Percentiles rank a stretch among this genome's conserved stretches.
phyloP scores from a whole-genome alignment of 1,140 invertebrate species.

The Chionoecetes opilio region DNA sequence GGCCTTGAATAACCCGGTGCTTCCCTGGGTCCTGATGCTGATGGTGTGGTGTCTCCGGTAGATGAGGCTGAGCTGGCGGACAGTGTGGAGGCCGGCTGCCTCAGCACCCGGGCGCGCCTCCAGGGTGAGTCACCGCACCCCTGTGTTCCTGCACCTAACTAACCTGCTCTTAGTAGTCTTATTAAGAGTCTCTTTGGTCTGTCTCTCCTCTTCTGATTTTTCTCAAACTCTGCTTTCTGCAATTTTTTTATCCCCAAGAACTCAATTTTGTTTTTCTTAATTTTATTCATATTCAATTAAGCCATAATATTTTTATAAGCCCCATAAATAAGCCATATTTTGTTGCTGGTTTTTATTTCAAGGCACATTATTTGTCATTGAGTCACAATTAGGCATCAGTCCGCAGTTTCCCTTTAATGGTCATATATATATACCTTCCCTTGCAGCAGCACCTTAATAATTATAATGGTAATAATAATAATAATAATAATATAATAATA shows the following conservation, averaged over 20 bases:
- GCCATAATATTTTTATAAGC: too few relatives aligned
- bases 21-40: conserved; percentile 50
- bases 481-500: too few relatives aligned
- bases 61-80: conserved; percentile 78
- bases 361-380: too few relatives aligned
- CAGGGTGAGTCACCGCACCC: conserved; percentile 70
- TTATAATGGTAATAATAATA: too few relatives aligned
- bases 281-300: too few relatives aligned
- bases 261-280: not conserved
- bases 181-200: too few relatives aligned
- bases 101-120: conserved; percentile 76
- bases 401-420: too few relatives aligned
- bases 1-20: not conserved
- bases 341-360: too few relatives aligned
- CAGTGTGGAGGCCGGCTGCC: conserved; percentile 74
- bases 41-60: conserved; percentile 71
- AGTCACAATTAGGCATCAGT: too few relatives aligned
- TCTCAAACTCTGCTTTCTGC: not conserved
- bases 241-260: not conserved
- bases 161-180: not conserved
- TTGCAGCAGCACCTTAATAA: too few relatives aligned
- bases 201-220: not conserved
- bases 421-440: too few relatives aligned
- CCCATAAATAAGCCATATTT: too few relatives aligned
- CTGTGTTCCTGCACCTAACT: not conserved